These are phyloP conservation scores for Euglossa dilemma DNA, from an alignment of 1,140 invertebrate genomes.

Conservation along the genomic window DNA sequence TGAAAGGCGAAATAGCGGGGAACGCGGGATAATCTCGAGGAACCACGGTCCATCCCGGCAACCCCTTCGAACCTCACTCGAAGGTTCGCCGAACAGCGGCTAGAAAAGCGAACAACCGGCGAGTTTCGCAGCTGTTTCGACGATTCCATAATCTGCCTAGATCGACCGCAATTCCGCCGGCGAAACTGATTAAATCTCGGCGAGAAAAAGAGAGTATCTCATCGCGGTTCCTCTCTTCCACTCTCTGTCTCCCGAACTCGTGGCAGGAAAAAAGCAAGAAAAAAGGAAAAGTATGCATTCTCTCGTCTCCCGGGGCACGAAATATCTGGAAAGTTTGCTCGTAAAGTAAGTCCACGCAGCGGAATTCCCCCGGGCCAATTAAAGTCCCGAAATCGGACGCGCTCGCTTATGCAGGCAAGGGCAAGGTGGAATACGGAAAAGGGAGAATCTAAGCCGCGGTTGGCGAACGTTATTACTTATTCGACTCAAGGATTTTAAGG, in stretches of 20 bases:
- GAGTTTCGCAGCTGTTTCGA: not conserved
- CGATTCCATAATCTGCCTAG: conserved; percentile 11
- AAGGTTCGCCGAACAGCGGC: not conserved
- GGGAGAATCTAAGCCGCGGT: conserved; percentile 45
- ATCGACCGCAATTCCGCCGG: conserved; percentile 1
- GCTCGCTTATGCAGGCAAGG: conserved; percentile 71
- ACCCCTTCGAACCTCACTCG: not conserved
- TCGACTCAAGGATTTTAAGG: conserved; percentile 73
- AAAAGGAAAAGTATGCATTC: conserved; percentile 19
- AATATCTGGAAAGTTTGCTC: conserved; percentile 74
- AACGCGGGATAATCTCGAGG: too few relatives aligned
- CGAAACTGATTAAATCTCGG: conserved; percentile 58
- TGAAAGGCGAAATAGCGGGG: not conserved
- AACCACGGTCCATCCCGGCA: too few relatives aligned
- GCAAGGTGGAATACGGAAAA: conserved; percentile 48
- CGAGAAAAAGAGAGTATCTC: conserved; percentile 26
- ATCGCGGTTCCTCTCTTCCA: not conserved
- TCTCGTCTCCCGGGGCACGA: conserved; percentile 24
- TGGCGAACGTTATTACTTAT: conserved; percentile 78
- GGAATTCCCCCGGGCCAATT: conserved; percentile 73
- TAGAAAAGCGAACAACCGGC: not conserved
- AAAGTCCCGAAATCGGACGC: conserved; percentile 78
- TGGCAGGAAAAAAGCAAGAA: not conserved
- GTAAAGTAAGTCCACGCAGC: conserved; percentile 71
- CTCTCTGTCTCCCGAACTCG: not conserved